phyloP scores from a whole-genome alignment of 2,888 invertebrate genomes.

The Pristionchus entomophagus region DNA sequence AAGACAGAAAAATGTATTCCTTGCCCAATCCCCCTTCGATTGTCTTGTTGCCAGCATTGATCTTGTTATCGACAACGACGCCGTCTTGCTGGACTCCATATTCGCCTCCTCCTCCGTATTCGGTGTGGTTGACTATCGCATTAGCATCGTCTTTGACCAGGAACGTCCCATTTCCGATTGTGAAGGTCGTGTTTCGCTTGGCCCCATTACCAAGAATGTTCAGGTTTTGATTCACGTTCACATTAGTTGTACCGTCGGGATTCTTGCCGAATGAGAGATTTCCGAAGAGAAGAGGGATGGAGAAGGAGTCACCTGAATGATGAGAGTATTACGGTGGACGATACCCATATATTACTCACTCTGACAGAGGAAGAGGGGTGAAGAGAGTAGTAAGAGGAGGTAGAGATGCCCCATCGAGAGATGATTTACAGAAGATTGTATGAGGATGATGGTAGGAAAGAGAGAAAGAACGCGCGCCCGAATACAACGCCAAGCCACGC shows the following conservation, averaged over 20 bases:
- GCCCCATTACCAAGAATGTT: constrained; percentile 40
- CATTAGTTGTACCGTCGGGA: constrained; percentile 30
- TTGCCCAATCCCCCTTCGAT: constrained; percentile 39
- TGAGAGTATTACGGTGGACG: no score
- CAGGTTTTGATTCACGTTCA: constrained; percentile 14
- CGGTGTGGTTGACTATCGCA: constrained; percentile 33
- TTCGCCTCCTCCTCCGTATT: constrained; percentile 38
- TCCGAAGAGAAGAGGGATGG: constrained; percentile 37
- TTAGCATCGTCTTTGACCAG: constrained; percentile 41
- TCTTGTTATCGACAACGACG: constrained; percentile 7
- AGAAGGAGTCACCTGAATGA: not conserved
- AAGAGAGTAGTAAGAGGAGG: not conserved
- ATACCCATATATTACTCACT: not conserved
- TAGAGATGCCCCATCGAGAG: constrained; percentile 16
- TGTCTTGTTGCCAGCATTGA: constrained; percentile 13
- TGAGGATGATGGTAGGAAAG: no score
- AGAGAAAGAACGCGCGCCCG: no score
- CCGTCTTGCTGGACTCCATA: constrained; percentile 13
- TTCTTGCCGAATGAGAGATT: constrained; percentile 31
- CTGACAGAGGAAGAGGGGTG: not conserved
- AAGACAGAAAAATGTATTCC: constrained; percentile 2
- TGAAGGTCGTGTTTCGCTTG: constrained; percentile 42
- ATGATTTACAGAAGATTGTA: not conserved
- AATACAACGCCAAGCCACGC: no score
- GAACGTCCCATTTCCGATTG: constrained; percentile 43